These are phyloP conservation scores for Poecilus cupreus DNA, from an alignment of 2,888 invertebrate species.

Conservation along the genomic window DNA sequence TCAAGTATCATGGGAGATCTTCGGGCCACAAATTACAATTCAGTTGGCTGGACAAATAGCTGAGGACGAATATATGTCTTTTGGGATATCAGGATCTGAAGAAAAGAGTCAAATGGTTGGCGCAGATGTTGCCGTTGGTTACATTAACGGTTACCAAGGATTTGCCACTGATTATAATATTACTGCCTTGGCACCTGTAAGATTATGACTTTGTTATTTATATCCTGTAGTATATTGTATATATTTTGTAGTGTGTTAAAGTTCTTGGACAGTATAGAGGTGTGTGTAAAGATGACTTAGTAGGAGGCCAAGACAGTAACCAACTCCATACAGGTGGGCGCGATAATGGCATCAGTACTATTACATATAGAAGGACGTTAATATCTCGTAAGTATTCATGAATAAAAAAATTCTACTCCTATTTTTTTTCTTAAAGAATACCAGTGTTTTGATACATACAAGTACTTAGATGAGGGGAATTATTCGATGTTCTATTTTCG, in stretches of 20 bases:
- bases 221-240: neutral
- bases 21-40: slow-evolving; percentile 90
- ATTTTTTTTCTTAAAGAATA: no score
- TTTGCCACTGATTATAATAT: slow-evolving; percentile 89
- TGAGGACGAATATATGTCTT: slow-evolving; percentile 89
- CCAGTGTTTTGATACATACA: no score
- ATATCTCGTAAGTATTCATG: slow-evolving; percentile 79
- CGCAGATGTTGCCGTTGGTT: slow-evolving; percentile 87
- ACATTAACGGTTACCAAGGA: slow-evolving; percentile 83
- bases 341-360: slow-evolving; percentile 84
- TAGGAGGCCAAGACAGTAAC: slow-evolving; percentile 88
- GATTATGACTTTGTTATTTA: slow-evolving; percentile 60
- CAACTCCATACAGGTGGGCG: slow-evolving; percentile 85
- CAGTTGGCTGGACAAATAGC: slow-evolving; percentile 86
- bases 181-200: slow-evolving; percentile 86
- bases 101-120: slow-evolving; percentile 86
- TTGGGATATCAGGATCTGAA: slow-evolving; percentile 88
- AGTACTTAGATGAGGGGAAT: no score
- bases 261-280: slow-evolving; percentile 90
- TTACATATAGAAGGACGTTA: slow-evolving; percentile 86
- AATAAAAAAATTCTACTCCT: no score
- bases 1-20: slow-evolving; percentile 93
- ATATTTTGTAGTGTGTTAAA: slow-evolving; percentile 83
- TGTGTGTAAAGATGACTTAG: slow-evolving; percentile 88
- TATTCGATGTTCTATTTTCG: no score